Percentiles rank a stretch among this genome's conserved stretches.
Conservation (phyloP, 1,140 invertebrate genomes). For the Saxidomus purpurata region DNA sequence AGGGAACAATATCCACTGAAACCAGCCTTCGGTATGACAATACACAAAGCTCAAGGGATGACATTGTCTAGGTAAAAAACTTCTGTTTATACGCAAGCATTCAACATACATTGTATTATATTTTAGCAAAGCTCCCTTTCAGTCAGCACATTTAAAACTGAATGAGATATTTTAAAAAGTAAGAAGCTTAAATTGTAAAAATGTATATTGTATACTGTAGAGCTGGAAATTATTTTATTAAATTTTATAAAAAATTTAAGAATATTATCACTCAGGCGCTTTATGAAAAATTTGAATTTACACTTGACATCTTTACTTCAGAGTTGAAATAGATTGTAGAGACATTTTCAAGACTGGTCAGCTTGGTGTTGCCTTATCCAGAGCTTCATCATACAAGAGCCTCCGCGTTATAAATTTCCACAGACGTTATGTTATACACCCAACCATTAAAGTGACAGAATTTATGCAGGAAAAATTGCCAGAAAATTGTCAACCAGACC, state of each 20-base stretch:
- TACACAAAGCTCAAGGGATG: neutral
- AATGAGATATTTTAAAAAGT: neutral
- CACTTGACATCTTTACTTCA: constrained; percentile 1
- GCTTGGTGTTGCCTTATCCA: constrained; percentile 25
- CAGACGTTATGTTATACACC: no score
- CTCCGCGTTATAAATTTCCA: constrained; percentile 10
- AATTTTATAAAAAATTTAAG: neutral
- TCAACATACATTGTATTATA: neutral
- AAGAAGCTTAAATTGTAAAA: neutral
- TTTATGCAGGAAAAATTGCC: no score
- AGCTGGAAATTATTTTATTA: neutral
- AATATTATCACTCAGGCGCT: no score
- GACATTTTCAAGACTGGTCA: constrained; percentile 30
- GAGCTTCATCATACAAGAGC: neutral
- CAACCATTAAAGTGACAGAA: no score
- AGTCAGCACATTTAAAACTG: no score
- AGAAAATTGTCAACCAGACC: no score
- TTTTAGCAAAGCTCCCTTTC: neutral
- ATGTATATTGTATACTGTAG: no score
- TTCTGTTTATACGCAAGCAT: neutral
- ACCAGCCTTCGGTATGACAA: neutral
- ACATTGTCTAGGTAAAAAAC: neutral
- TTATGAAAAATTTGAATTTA: no score
- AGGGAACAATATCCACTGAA: constrained; percentile 5
- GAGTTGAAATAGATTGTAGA: constrained; percentile 19